These are phyloP conservation scores for Drosophila parvula DNA, from an alignment of 1,140 invertebrate species.

Conservation along the genomic window DNA sequence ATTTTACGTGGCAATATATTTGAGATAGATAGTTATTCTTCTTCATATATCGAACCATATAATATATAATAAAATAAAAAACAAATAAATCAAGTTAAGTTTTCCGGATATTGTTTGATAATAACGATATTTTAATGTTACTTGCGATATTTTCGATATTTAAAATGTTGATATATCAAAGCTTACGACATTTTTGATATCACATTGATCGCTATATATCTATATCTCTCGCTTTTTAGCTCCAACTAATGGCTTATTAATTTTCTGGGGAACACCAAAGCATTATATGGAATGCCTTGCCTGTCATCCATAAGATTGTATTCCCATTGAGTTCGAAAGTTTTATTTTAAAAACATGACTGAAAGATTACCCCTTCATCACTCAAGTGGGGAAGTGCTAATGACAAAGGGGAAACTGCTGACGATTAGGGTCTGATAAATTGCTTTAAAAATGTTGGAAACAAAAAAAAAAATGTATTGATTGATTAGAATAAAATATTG, in stretches of 20 bases:
- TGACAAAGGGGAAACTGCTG: not conserved
- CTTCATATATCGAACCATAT: no score
- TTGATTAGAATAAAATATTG: not conserved
- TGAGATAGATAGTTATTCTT: no score
- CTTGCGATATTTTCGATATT: no score
- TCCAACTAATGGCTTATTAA: not conserved
- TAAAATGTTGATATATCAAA: no score
- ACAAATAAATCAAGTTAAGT: no score
- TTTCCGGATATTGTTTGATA: no score
- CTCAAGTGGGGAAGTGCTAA: not conserved
- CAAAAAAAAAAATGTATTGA: not conserved
- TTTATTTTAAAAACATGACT: not conserved
- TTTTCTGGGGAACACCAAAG: no score
- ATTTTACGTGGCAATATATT: no score
- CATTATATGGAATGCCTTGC: not conserved
- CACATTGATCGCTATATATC: not conserved
- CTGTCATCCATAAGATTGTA: not conserved
- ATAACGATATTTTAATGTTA: no score
- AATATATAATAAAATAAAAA: no score
- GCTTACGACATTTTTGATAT: not conserved
- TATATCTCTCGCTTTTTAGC: not conserved
- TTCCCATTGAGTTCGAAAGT: not conserved
- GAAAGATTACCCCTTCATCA: slow-evolving; percentile 1
- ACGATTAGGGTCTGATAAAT: not conserved
- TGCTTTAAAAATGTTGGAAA: not conserved